Evolutionary conservation across 2,888 invertebrate genomes (phyloP).

Genomic region (Trichopoda pennipes): DNA sequence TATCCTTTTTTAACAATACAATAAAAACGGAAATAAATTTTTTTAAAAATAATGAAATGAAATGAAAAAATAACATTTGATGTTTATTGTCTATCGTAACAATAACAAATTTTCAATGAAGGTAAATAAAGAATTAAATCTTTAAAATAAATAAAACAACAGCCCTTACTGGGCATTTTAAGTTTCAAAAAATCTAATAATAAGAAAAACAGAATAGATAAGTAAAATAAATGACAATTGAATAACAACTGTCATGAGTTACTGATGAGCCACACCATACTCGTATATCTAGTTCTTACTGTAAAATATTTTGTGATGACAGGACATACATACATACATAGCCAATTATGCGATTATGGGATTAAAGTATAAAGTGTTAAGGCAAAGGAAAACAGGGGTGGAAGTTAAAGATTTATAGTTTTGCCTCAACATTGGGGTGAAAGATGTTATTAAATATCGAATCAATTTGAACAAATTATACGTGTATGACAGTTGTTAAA

Average conservation of each 20-base stretch:
- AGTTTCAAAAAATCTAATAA: background rate
- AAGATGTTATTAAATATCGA: constrained; percentile 17
- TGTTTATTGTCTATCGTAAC: constrained; percentile 15
- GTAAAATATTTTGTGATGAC: constrained; percentile 63
- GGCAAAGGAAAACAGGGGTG: constrained; percentile 9
- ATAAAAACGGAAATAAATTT: constrained; percentile 43
- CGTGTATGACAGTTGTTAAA: constrained; percentile 14
- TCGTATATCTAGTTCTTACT: background rate
- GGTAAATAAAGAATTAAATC: constrained; percentile 25
- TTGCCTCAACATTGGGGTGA: background rate
- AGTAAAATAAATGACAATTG: constrained; percentile 51
- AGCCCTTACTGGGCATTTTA: constrained; percentile 15
- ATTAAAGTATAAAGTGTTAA: constrained; percentile 51
- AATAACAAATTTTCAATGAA: constrained; percentile 29
- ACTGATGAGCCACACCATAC: constrained; percentile 38
- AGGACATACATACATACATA: constrained; percentile 44
- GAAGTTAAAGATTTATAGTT: background rate
- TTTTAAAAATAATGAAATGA: constrained; percentile 35
- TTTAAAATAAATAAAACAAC: constrained; percentile 42
- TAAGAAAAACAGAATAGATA: background rate
- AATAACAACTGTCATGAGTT: constrained; percentile 62
- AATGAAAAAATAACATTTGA: constrained; percentile 49
- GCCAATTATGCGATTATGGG: constrained; percentile 63
- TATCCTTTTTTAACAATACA: constrained; percentile 36
- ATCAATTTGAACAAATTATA: constrained; percentile 14